Percentiles rank a stretch among this genome's conserved stretches.
These are phyloP conservation scores for Pan troglodytes DNA, from an alignment of 2,113 vertebrate species.

Conservation along the genomic window NHGRI_mPanTro3-v2.1_pri NC_072418.2:47834001-47834500, in stretches of 20 bases:
- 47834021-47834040: neutral
- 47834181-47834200: neutral
- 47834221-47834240: neutral
- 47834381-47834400: no score
- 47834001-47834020: neutral
- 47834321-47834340: neutral
- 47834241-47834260: neutral
- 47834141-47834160: neutral
- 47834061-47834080: accelerated
- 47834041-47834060: neutral
- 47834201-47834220: neutral
- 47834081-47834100: neutral
- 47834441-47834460: slow-evolving; percentile 50
- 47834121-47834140: neutral
- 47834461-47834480: slow-evolving; percentile 48
- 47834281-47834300: neutral
- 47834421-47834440: neutral
- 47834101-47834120: accelerated
- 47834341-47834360: neutral
- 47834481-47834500: slow-evolving; percentile 85
- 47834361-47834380: neutral
- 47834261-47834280: accelerated
- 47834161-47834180: neutral
- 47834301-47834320: neutral
- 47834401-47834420: neutral